Percentiles rank a stretch among this genome's conserved stretches.
Evolutionary conservation across 2,888 invertebrate genomes (phyloP).

Genomic region (Xiphydria camelus): DNA sequence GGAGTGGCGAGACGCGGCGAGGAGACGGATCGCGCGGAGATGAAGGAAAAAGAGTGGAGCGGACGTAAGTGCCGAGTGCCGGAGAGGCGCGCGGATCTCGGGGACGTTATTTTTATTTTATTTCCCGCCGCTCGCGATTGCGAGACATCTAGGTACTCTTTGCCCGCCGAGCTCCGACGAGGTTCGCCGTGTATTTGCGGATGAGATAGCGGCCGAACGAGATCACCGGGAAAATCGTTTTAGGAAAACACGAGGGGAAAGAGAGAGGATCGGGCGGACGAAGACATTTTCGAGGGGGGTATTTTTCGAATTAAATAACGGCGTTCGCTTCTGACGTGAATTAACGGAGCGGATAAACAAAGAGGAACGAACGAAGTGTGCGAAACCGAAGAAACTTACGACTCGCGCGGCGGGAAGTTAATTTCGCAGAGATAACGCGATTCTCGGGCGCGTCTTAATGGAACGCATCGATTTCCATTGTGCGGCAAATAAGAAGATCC

Average conservation of each 20-base stretch:
- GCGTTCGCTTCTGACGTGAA: background rate
- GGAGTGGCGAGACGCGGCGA: slow-evolving; percentile 12
- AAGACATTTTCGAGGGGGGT: too few relatives aligned
- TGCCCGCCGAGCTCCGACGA: too few relatives aligned
- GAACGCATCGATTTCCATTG: slow-evolving; percentile 53
- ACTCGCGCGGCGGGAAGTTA: slow-evolving; percentile 33
- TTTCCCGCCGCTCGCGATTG: background rate
- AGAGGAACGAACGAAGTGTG: background rate
- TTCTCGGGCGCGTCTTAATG: slow-evolving; percentile 40
- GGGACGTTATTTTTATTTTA: background rate
- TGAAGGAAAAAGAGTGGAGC: slow-evolving; percentile 23
- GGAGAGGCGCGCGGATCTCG: background rate
- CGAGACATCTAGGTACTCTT: too few relatives aligned
- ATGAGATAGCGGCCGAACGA: too few relatives aligned
- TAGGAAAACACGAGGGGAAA: too few relatives aligned
- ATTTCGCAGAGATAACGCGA: slow-evolving; percentile 39
- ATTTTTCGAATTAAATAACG: too few relatives aligned
- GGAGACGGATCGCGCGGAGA: slow-evolving; percentile 10
- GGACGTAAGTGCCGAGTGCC: background rate
- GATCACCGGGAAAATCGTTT: too few relatives aligned
- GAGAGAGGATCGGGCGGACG: too few relatives aligned
- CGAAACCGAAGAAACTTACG: background rate
- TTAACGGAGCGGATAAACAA: background rate
- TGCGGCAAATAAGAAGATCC: slow-evolving; percentile 42
- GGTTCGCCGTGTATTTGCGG: too few relatives aligned